phyloP scores from a whole-genome alignment of 2,888 invertebrate genomes.

The Helleia helle region DNA sequence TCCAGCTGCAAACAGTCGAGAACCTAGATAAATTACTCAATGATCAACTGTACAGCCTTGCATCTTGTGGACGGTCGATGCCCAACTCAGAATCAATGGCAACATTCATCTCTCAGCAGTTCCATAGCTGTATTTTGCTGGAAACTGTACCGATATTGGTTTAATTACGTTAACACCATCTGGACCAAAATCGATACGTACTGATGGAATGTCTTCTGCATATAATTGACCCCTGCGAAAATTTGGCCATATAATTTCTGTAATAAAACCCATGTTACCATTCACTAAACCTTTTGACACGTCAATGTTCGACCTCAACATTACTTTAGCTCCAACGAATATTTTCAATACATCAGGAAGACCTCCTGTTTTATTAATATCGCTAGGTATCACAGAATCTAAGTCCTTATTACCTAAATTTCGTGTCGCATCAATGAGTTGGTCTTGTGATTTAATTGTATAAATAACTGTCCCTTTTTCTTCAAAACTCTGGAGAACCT shows the following conservation, averaged over 20 bases:
- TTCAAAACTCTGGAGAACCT: conserved; percentile 18
- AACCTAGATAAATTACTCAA: conserved; percentile 22
- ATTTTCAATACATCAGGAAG: conserved; percentile 17
- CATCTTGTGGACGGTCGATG: conserved; percentile 19
- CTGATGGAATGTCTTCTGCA: conserved; percentile 17
- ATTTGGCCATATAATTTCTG: conserved; percentile 21
- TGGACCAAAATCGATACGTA: conserved; percentile 20
- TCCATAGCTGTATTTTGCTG: conserved; percentile 9
- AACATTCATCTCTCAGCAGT: conserved; percentile 12
- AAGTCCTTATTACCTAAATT: conserved; percentile 14
- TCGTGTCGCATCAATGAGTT: conserved; percentile 17
- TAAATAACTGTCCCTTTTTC: conserved; percentile 18
- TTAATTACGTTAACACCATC: conserved; percentile 20
- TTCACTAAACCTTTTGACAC: conserved; percentile 20
- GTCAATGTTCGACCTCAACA: conserved; percentile 20
- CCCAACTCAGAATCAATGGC: conserved; percentile 22
- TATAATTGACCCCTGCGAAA: conserved; percentile 21
- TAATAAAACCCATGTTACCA: conserved; percentile 18
- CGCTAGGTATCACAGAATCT: conserved; percentile 17
- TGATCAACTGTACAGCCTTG: conserved; percentile 20
- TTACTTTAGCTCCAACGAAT: conserved; percentile 21
- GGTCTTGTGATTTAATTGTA: conserved; percentile 19
- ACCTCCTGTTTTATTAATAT: conserved; percentile 20
- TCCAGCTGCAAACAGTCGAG: conserved; percentile 22
- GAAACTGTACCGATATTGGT: conserved; percentile 14